Evolutionary conservation across 2,113 vertebrate species (phyloP).

Genomic region (Daphoenositta chrysoptera): DNA sequence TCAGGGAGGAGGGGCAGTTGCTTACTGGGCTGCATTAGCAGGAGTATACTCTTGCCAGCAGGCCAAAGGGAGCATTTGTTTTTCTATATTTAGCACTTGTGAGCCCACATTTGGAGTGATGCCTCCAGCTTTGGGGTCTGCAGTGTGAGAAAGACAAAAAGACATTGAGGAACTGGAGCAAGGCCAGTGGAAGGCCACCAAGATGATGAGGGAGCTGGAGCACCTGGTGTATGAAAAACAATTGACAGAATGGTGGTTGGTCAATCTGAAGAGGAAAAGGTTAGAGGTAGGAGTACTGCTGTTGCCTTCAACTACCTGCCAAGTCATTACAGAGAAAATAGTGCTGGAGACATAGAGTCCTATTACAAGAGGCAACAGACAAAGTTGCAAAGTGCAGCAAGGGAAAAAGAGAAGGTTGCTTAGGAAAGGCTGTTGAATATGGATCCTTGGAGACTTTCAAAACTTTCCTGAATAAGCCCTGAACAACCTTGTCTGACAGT

Average conservation of each 20-base stretch:
- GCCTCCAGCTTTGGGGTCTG: not conserved
- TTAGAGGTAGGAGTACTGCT: not conserved
- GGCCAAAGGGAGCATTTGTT: not conserved
- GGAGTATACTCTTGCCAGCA: not conserved
- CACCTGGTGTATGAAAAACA: not conserved
- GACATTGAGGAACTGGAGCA: not conserved
- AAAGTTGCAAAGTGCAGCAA: not conserved
- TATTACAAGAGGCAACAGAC: not conserved
- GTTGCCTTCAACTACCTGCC: not conserved
- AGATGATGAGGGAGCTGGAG: not conserved
- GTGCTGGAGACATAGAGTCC: not conserved
- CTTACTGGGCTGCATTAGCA: not conserved
- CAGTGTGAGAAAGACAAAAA: not conserved
- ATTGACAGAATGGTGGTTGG: rapidly evolving
- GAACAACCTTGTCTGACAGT: not conserved
- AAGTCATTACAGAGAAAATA: not conserved
- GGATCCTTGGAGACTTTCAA: not conserved
- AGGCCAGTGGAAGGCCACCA: not conserved
- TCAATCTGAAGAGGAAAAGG: not conserved
- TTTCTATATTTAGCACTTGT: not conserved
- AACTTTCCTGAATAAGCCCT: not conserved
- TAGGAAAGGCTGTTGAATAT: not conserved
- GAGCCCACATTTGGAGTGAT: not conserved
- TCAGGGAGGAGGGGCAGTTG: not conserved
- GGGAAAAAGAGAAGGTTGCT: not conserved